These are phyloP conservation scores for Pseudorectes ferrugineus DNA, from an alignment of 2,113 vertebrate genomes.

Conservation along the genomic window DNA sequence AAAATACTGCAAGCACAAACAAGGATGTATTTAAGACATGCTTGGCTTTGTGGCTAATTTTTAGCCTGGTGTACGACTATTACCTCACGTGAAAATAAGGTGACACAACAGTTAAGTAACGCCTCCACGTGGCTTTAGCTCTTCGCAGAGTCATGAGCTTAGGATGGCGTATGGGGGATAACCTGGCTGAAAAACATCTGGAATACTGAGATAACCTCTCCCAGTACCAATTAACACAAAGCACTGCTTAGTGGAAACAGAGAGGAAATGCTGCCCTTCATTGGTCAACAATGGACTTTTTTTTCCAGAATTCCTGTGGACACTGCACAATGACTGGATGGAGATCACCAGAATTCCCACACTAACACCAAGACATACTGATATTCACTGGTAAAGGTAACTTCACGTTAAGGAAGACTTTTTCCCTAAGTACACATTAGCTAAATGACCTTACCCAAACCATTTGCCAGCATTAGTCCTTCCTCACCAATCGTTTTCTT, in stretches of 20 bases:
- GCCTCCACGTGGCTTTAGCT: neutral
- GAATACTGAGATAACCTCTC: neutral
- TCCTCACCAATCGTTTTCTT: neutral
- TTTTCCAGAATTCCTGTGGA: neutral
- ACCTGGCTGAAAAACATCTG: neutral
- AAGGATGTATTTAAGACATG: neutral
- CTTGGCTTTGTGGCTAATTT: neutral
- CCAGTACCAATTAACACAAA: neutral
- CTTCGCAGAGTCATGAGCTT: neutral
- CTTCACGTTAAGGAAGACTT: fast-evolving
- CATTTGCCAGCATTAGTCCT: neutral
- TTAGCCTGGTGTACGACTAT: neutral
- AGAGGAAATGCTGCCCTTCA: neutral
- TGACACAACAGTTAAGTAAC: neutral
- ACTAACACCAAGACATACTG: neutral
- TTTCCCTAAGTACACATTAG: fast-evolving
- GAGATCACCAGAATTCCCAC: neutral
- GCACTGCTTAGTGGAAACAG: neutral
- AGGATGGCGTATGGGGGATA: neutral
- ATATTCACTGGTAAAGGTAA: neutral
- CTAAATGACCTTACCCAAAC: neutral
- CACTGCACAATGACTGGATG: neutral
- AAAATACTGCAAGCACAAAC: neutral
- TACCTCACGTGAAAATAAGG: neutral
- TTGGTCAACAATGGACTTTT: neutral